These are phyloP conservation scores for Heterochromis multidens DNA, from an alignment of 2,113 vertebrate genomes.

Conservation along the genomic window DNA sequence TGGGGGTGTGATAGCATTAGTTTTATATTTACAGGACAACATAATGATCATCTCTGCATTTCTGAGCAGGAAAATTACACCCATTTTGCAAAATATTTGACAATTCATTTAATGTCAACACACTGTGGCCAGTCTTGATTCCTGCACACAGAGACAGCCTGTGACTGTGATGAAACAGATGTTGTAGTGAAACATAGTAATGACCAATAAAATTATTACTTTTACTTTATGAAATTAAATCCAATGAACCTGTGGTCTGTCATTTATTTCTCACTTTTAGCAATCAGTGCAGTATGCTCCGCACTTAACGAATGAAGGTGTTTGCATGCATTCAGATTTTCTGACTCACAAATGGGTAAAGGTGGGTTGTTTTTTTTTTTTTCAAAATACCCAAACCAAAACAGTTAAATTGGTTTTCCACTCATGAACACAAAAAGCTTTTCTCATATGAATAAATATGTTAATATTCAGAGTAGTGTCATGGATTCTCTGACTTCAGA, in stretches of 20 bases:
- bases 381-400: not conserved
- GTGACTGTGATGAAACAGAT: not conserved
- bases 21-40: not conserved
- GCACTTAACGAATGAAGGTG: not conserved
- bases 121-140: not conserved
- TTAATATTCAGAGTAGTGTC: not conserved
- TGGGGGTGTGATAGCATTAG: no score
- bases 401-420: not conserved
- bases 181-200: not conserved
- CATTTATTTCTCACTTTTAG: not conserved
- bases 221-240: not conserved
- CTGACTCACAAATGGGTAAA: not conserved
- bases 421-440: not conserved
- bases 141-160: not conserved
- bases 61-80: not conserved
- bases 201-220: not conserved
- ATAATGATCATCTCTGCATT: not conserved
- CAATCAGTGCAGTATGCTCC: not conserved
- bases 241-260: not conserved
- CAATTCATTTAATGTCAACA: not conserved
- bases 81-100: not conserved
- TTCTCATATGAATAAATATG: not conserved
- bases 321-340: not conserved
- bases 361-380: no score
- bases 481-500: not conserved